Base-by-base conservation (phyloP, 1,140 invertebrate species). In the Nephotettix cincticeps region DNA sequence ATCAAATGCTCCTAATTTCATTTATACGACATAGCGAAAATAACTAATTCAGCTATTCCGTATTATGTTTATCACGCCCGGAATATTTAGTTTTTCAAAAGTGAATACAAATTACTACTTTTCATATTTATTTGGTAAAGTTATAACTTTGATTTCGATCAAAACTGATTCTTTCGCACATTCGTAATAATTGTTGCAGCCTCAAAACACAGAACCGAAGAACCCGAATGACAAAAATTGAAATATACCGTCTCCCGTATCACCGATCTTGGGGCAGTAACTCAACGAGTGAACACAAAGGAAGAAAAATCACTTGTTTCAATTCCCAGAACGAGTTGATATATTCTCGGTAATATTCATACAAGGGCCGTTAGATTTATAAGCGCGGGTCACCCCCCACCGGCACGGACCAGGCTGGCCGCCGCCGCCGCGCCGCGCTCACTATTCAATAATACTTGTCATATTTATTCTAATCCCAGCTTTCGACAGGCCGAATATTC, bases 301-400 rank as follows among this genome's bases (percentile, higher is more conserved):
- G 14, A 51, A 51, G 47, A 51, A 51, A 51, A 51, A 51, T 51
- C 21, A 51, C 47, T 51, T 19, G 47, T 51, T 51, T 51, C 47
- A 51, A 51, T 51, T 51, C 14, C 21, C 47, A 21, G 47, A 40
- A 40, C 36, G 6, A 21, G 14, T 51, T 51, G 47, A 51, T 51
- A 51, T 51, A 51, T 51, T 51, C 47, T n/a, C 47, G 21, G 47
- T 21, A 51, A 51, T 51, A 51, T 51, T 51, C 47, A 51, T 51
- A 51, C 47, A 51, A 4, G 47, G 47, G 3, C n/a, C n/a, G 47
- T 19, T 21, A 51, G 47, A 51, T 51, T 51, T 51, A 51, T 51
- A 51, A 51, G 47, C 21, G 47, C 47, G 47, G 47, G n/a, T 19
- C 14, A n/a, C 47, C 47, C 47, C 47, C 47, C 47, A 51, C 47